These are phyloP conservation scores for Drosophila orena DNA, from an alignment of 1,140 invertebrate species.

Conservation along the genomic window DNA sequence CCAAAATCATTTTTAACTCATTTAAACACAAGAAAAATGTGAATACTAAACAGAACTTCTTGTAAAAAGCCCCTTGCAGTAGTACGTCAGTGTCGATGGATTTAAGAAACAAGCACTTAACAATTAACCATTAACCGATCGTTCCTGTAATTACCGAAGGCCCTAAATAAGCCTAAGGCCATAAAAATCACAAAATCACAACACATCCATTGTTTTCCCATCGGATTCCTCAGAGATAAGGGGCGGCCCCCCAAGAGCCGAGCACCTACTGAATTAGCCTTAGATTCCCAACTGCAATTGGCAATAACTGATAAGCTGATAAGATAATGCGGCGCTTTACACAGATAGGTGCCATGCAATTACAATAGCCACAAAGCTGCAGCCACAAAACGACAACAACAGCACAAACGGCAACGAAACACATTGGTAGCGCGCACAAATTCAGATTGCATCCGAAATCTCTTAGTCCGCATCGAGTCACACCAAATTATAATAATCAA, in stretches of 20 bases:
- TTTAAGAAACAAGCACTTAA: not conserved
- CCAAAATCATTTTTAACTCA: no score
- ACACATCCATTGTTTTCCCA: constrained; percentile 16
- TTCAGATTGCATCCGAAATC: not conserved
- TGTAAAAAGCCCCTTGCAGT: no score
- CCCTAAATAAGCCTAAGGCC: constrained; percentile 13
- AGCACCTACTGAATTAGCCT: constrained; percentile 6
- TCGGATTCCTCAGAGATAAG: constrained; percentile 9
- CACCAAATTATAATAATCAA: constrained; percentile 25
- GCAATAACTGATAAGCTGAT: constrained; percentile 62
- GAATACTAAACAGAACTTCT: not conserved
- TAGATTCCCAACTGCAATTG: constrained; percentile 28
- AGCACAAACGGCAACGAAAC: constrained; percentile 14
- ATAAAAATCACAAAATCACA: constrained; percentile 40
- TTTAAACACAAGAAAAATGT: not conserved
- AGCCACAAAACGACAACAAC: constrained; percentile 19
- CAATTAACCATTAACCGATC: constrained; percentile 2
- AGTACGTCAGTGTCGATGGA: no score
- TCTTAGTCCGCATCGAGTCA: constrained; percentile 9
- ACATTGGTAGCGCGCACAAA: constrained; percentile 1
- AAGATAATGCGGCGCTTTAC: constrained; percentile 61
- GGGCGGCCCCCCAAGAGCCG: constrained; percentile 36
- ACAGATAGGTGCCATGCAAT: constrained; percentile 51
- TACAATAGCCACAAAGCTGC: constrained; percentile 50
- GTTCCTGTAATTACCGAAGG: constrained; percentile 17